phyloP scores from a whole-genome alignment of 1,140 invertebrate species.

The Drosophila pseudoananassae region DNA sequence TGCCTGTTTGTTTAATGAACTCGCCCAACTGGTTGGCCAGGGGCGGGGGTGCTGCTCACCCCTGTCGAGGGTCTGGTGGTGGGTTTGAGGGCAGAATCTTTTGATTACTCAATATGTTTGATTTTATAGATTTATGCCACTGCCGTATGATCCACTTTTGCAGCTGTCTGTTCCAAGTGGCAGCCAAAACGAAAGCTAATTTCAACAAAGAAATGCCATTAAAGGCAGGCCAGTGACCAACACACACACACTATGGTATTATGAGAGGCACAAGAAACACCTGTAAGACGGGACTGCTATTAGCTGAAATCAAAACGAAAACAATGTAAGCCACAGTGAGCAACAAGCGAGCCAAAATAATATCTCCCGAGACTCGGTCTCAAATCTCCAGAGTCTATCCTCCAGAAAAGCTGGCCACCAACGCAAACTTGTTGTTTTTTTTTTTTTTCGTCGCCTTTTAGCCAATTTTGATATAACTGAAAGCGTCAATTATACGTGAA shows the following conservation, averaged over 20 bases:
- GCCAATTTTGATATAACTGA: constrained; percentile 83
- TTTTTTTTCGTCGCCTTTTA: constrained; percentile 62
- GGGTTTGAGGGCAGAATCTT: constrained; percentile 24
- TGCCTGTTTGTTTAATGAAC: constrained; percentile 78
- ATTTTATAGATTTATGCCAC: constrained; percentile 67
- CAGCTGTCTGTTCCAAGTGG: constrained; percentile 66
- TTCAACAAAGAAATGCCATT: constrained; percentile 64
- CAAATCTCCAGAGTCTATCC: constrained; percentile 15
- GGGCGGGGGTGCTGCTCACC: constrained; percentile 1
- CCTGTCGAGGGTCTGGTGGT: constrained; percentile 14
- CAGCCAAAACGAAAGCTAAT: constrained; percentile 62
- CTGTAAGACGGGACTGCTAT: constrained; percentile 58
- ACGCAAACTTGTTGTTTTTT: constrained; percentile 58
- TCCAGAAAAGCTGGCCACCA: constrained; percentile 56
- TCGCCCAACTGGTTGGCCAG: constrained; percentile 27
- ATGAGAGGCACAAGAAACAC: constrained; percentile 44
- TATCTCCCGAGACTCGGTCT: constrained; percentile 39
- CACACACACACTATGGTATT: constrained; percentile 13
- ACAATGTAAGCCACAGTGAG: constrained; percentile 70
- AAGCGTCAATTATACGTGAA: constrained; percentile 84
- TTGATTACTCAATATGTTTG: constrained; percentile 83
- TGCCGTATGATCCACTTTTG: constrained; percentile 52
- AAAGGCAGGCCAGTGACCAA: constrained; percentile 42
- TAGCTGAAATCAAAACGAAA: constrained; percentile 60
- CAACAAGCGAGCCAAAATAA: constrained; percentile 26